Base-by-base conservation (phyloP, 2,888 invertebrate species). In the Nymphalis c-album region DNA sequence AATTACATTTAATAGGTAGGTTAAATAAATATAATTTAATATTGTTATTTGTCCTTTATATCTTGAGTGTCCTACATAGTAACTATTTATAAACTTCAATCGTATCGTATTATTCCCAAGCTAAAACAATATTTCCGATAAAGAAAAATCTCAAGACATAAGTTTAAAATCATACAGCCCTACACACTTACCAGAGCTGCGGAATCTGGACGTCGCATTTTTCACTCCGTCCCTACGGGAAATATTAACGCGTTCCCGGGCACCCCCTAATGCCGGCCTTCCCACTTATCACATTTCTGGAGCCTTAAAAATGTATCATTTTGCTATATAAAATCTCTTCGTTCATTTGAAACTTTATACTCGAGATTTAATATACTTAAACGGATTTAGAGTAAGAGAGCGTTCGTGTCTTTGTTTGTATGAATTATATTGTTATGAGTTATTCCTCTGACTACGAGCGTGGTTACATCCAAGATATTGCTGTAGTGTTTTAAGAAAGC, bases 131-230 rank as follows among this genome's bases (percentile, higher is more conserved):
- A 20, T 57, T 8, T 18, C 55, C 31, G 31, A 55, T 31, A 40
- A 5, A 57, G 18, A 40, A 57, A 55, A 35, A 57, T 57, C 57
- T 18, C 35, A 18, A 18, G n/a, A n/a, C 57, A 40, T 57, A 57
- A 57, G 57, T 57, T 57, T 40, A 35, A 18, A 57, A 57, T 57
- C 57, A 57, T 57, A 40, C 57, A 57, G 57, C 57, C 40, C 40
- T n/a, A 31, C 31, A 18, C 31, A n/a, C 57, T 18, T 3, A 40
- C 57, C 17, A 40, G 18, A n/a, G 13, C 55, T 57, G 46, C 47
- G 61, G 59, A 71, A 71, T 72, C 72, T 60, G 64, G 62, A 57
- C 58, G 58, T 63, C 63, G 63, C 67, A 72, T 73, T 70, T 69
- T 65, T 69, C 63, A 55, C 53, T 40, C 46, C 35, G 22, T 64